Evolutionary conservation across 2,113 vertebrate genomes (phyloP).

Genomic region (Oophaga pumilio): DNA sequence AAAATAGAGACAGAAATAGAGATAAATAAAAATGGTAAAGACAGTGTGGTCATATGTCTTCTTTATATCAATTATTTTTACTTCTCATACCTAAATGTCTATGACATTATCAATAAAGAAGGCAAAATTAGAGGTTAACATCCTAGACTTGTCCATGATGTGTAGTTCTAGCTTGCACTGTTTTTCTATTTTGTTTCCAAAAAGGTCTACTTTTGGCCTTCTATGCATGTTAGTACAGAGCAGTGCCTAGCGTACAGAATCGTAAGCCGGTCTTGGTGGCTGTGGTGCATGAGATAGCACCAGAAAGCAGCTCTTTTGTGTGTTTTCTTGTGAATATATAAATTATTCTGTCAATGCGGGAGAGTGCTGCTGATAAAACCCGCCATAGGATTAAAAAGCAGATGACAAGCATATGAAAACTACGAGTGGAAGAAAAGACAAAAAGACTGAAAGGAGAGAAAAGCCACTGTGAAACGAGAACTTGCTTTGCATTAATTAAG

Average conservation of each 20-base stretch:
- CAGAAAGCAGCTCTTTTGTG: slow-evolving; percentile 45
- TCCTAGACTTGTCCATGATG: not conserved
- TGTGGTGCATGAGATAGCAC: slow-evolving; percentile 41
- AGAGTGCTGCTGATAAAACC: slow-evolving; percentile 29
- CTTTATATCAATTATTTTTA: not conserved
- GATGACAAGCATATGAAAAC: slow-evolving; percentile 49
- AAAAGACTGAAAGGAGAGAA: slow-evolving; percentile 32
- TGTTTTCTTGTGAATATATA: slow-evolving; percentile 49
- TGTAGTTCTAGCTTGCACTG: not conserved
- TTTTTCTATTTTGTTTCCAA: slow-evolving; percentile 2
- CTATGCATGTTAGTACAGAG: slow-evolving; percentile 9
- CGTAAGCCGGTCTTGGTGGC: slow-evolving; percentile 31
- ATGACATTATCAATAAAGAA: not conserved
- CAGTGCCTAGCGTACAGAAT: slow-evolving; percentile 19
- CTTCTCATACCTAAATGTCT: not conserved
- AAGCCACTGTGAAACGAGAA: slow-evolving; percentile 31
- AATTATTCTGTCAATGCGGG: slow-evolving; percentile 47
- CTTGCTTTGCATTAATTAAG: slow-evolving; percentile 56
- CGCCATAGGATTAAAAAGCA: slow-evolving; percentile 45
- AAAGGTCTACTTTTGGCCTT: slow-evolving; percentile 6
- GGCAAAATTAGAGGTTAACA: not conserved
- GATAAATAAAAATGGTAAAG: not conserved
- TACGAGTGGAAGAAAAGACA: slow-evolving; percentile 41
- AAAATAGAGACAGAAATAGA: slow-evolving; percentile 20
- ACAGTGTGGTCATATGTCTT: not conserved